A percentile compares a stretch with the other conserved stretches of the same genome.
phyloP scores from a whole-genome alignment of 2,888 invertebrate genomes.

The Leucophenga montana region DNA sequence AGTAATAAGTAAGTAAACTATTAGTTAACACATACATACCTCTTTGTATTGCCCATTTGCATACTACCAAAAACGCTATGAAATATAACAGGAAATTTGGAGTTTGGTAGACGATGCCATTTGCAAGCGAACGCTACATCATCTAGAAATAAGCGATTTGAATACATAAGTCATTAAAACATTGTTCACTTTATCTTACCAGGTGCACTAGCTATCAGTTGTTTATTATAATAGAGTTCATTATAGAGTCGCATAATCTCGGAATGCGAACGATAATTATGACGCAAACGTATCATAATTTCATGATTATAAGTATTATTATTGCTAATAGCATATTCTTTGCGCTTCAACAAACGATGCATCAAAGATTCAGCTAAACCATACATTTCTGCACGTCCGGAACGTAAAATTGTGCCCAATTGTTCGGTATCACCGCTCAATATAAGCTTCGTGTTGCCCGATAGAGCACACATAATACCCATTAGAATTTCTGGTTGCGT shows the following conservation, averaged over 20 bases:
- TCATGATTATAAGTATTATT: conserved; percentile 74
- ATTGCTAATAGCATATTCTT: conserved; percentile 67
- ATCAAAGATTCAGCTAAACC: conserved; percentile 76
- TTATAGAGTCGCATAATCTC: conserved; percentile 81
- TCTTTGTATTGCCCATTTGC: conserved; percentile 51
- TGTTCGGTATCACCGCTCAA: conserved; percentile 84
- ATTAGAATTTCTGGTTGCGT: conserved; percentile 80
- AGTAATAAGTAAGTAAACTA: too few relatives aligned
- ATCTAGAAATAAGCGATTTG: conserved; percentile 40
- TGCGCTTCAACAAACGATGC: conserved; percentile 78
- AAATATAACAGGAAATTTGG: conserved; percentile 76
- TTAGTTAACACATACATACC: too few relatives aligned
- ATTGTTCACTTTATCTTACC: conserved; percentile 36
- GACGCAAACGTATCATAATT: conserved; percentile 81
- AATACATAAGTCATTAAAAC: too few relatives aligned
- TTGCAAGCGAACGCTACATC: conserved; percentile 45
- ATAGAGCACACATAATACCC: conserved; percentile 73
- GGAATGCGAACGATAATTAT: conserved; percentile 83
- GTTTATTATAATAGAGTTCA: conserved; percentile 80
- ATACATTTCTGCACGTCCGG: conserved; percentile 62
- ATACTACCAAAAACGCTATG: conserved; percentile 75
- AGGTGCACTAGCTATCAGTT: conserved; percentile 74
- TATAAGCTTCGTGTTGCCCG: conserved; percentile 75
- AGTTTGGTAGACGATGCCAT: conserved; percentile 73
- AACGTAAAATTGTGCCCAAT: conserved; percentile 78